Evolutionary conservation across 1,140 invertebrate genomes (phyloP), one percentile per base, ranked within the genome.

Genomic region (Eulimnadia texana): DNA sequence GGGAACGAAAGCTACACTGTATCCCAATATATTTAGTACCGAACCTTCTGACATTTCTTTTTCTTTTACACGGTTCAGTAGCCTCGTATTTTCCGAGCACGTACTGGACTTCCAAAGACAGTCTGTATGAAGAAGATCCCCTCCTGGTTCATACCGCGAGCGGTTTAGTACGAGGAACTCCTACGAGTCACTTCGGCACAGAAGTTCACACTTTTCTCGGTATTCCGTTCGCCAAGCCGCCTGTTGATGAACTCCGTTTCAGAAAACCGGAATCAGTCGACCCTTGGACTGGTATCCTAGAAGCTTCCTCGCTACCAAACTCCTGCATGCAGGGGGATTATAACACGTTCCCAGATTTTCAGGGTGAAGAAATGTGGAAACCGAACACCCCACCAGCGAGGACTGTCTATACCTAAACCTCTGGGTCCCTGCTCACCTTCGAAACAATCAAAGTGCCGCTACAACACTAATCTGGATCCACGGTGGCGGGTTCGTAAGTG

Each of bases 351-450:
- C 86, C 86, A 0, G 88, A 86, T 1, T 91, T 92, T 72, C 82
- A 84, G 61, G 88, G 89, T 19, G 88, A 91, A 67, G 86, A 90
- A 69, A 94, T 93, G 87, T 95, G 91, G 92, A 94, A 93, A 73
- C 88, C 90, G 0, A 93, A 92, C 67, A 93, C 90, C 0, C 86
- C 89, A 83, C 92, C 62, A 90, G 87, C 11, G 92, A 96, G 76
- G 92, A 96, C 71, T 96, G 92, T 70, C 75, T 96, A 0, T 95
- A 94, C 71, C 76, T 96, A 66, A 95, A 93, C 70, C 79, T 96
- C 51, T 94, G 89, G 88, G 88, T 90, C 22, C 90, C 90, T 1
- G 84, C 86, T 66, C 80, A 82, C 68, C 73, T 57, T 25, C 63
- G 85, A 49, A 84, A 86, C 70, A 75, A 76, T n/a, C 57, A 68